Evolutionary conservation across 2,113 vertebrate genomes (phyloP), one percentile per base, ranked within the genome.

Genomic region (Macrotus californicus): DNA sequence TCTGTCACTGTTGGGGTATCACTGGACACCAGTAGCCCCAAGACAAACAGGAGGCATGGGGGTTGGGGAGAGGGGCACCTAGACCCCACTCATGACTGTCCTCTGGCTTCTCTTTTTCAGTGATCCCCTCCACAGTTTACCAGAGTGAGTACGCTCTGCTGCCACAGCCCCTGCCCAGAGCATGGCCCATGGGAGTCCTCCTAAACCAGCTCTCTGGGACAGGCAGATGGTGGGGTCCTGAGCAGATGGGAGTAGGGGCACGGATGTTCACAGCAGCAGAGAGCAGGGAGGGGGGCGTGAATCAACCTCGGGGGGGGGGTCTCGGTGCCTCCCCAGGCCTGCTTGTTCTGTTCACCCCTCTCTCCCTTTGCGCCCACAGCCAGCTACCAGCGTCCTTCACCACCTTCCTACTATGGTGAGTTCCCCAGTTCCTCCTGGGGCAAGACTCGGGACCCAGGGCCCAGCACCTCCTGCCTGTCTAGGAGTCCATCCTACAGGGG

Each of bases 401-500:
- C 0, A 1, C 86, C 97, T 59, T 96, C 93, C 61, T 96, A 97
- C 86, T 96, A 96, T 0, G 97, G 97, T 98, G 89, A 97, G 97
- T 96, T 61, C 56, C 50, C 29, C 14, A n/a, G 48, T 36, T 86
- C 50, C 64, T 54, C 77, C 52, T 0, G 43, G n/a, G 3, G 41
- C 7, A 16, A 76, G 77, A 48, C 41, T 50, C 41, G 19, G 72
- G 29, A 22, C 46, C 66, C n/a, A 64, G 67, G 56, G 59, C 39
- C 15, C 18, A 70, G 77, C 0, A 0, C 59, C 69, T 61, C 56
- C 46, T 56, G 36, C 26, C 50, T 69, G 4, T 26, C 69, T 59
- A 29, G 46, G 21, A 67, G 59, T 34, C 24, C n/a, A 52, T 7
- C 50, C 36, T 34, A 26, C 0, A 6, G 59, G 29, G 52, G 19